Base-by-base conservation (phyloP, 2,113 vertebrate genomes). In the Salvelinus sp. region DNA sequence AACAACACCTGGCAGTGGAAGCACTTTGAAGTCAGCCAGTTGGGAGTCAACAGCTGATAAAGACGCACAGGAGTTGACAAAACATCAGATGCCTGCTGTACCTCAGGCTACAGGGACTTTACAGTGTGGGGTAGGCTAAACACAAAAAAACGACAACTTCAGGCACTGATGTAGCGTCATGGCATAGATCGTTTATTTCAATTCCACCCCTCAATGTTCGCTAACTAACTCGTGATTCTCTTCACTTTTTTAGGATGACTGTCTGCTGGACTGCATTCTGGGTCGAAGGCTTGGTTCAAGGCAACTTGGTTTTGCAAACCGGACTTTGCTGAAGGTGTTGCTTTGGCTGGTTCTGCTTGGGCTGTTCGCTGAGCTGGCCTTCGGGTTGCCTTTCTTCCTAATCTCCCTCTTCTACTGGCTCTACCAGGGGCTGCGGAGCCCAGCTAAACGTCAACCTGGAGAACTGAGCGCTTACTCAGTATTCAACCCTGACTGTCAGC, bases 391-490 rank as follows among this genome's bases (percentile, higher is more conserved):
- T 0, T 98, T 94, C 82, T 97, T 98, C 47, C 69, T 97, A 16
- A 79, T 97, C 23, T 97, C 96, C 1, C 87, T 97, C 22, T 95
- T 98, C 79, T 97, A 96, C 88, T 98, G 97, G 96, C 91, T 98
- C 75, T 96, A 97, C 10, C 93, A 95, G 10, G 95, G 96, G 69
- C 95, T 93, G 0, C 93, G 95, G 2, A 91, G 89, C 77, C 94
- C 96, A 0, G 83, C 75, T 20, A 87, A 90, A 27, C 92, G 90
- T 16, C 82, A 90, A 69, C 92, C 83, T 1, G 96, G 96, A 63
- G 96, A 98, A 85, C 86, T 94, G 79, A 98, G 97, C 0, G 97
- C 97, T 14, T 98, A 99, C 80, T 99, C 97, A 0, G 96, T 98
- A 4, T 98, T 98, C 89, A 99, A 99, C 79, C 97, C 96, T 0